A percentile compares a stretch with the other conserved stretches of the same genome.
Conservation (phyloP, 2,888 invertebrate genomes). For the Apotomis turbidana region DNA sequence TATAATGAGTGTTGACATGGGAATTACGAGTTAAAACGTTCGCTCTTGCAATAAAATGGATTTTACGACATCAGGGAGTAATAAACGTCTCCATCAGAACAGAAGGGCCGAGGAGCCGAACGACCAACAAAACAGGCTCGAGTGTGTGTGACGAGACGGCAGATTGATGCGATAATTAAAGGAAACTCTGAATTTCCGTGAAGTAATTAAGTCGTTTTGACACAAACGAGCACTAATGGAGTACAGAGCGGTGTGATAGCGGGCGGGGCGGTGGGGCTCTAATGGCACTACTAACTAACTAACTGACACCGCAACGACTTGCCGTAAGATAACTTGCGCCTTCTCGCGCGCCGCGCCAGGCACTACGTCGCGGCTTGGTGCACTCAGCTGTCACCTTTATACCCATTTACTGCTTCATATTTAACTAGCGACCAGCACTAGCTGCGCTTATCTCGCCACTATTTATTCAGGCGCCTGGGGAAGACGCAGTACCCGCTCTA, state of each 20-base stretch:
- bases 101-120: conserved; percentile 63
- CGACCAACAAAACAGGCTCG: conserved; percentile 58
- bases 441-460: conserved; percentile 40
- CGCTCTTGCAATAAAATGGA: conserved; percentile 61
- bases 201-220: conserved; percentile 77
- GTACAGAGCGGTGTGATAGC: conserved; percentile 62
- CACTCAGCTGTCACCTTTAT: conserved; percentile 56
- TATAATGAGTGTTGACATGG: conserved; percentile 40
- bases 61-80: conserved; percentile 63
- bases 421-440: conserved; percentile 42
- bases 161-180: conserved; percentile 56
- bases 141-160: conserved; percentile 50
- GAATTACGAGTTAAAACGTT: conserved; percentile 45
- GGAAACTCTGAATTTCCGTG: conserved; percentile 63
- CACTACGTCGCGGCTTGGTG: conserved; percentile 33
- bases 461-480: conserved; percentile 41
- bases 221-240: conserved; percentile 72
- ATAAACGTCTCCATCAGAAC: conserved; percentile 63
- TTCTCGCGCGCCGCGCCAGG: conserved; percentile 41
- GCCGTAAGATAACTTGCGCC: conserved; percentile 56
- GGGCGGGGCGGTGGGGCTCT: conserved; percentile 62
- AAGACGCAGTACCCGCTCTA: conserved; percentile 38
- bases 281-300: conserved; percentile 77
- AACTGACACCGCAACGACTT: conserved; percentile 72
- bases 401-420: conserved; percentile 43